A percentile compares a stretch with the other conserved stretches of the same genome.
phyloP scores from a whole-genome alignment of 2,113 vertebrate species.

The chimpanzee (Pan troglodytes) region NHGRI_mPanTro3-v2.1_pri NC_072398.2:115425501-115426000 shows the following conservation, averaged over 20 bases:
- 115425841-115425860: neutral
- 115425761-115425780: neutral
- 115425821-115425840: neutral
- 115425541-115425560: neutral
- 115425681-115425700: neutral
- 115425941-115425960: neutral
- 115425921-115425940: neutral
- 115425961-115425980: neutral
- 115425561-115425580: neutral
- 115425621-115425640: neutral
- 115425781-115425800: neutral
- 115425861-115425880: no score
- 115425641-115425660: neutral
- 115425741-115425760: neutral
- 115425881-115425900: neutral
- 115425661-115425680: neutral
- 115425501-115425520: neutral
- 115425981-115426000: neutral
- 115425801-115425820: neutral
- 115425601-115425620: neutral
- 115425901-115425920: neutral
- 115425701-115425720: neutral
- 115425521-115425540: neutral
- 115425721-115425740: neutral
- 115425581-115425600: neutral